A percentile compares a stretch with the other conserved stretches of the same genome.
These are phyloP conservation scores for Sylvicola cinctus DNA, from an alignment of 2,888 invertebrate species.

Conservation along the genomic window DNA sequence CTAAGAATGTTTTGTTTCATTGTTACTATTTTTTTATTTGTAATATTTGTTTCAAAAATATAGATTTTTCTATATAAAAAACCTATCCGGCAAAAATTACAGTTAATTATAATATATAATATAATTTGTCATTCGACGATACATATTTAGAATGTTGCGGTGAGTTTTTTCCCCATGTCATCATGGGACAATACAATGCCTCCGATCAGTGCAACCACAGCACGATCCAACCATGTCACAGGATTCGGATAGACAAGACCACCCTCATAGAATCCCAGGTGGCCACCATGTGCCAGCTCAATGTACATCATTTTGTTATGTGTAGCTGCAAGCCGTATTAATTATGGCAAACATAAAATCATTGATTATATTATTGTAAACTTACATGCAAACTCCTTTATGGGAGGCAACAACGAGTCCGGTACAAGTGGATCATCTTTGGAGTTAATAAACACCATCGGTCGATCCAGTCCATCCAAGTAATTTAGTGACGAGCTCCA, in stretches of 20 bases:
- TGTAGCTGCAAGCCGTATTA: slow-evolving; percentile 29
- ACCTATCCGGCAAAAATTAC: too few relatives aligned
- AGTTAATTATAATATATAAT: too few relatives aligned
- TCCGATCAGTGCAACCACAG: slow-evolving; percentile 62
- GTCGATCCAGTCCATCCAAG: slow-evolving; percentile 54
- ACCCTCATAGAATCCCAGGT: slow-evolving; percentile 87
- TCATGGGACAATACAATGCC: slow-evolving; percentile 40
- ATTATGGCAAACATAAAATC: too few relatives aligned
- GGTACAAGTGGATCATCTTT: slow-evolving; percentile 85
- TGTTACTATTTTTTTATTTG: too few relatives aligned
- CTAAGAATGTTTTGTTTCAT: too few relatives aligned
- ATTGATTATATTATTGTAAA: slow-evolving; percentile 5
- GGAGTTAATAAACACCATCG: slow-evolving; percentile 82
- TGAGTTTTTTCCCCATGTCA: too few relatives aligned
- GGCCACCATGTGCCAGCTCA: slow-evolving; percentile 79
- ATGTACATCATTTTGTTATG: slow-evolving; percentile 50
- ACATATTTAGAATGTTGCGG: too few relatives aligned
- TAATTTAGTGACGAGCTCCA: slow-evolving; percentile 72
- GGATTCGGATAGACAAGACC: slow-evolving; percentile 71
- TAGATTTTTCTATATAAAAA: too few relatives aligned
- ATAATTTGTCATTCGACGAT: too few relatives aligned
- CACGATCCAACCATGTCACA: slow-evolving; percentile 82
- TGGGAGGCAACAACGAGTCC: slow-evolving; percentile 46
- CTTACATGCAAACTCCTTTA: slow-evolving; percentile 59
- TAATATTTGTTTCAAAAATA: too few relatives aligned